These are phyloP conservation scores for Sebastolobus alascanus DNA, from an alignment of 2,797 vertebrate genomes.

Conservation along the genomic window DNA sequence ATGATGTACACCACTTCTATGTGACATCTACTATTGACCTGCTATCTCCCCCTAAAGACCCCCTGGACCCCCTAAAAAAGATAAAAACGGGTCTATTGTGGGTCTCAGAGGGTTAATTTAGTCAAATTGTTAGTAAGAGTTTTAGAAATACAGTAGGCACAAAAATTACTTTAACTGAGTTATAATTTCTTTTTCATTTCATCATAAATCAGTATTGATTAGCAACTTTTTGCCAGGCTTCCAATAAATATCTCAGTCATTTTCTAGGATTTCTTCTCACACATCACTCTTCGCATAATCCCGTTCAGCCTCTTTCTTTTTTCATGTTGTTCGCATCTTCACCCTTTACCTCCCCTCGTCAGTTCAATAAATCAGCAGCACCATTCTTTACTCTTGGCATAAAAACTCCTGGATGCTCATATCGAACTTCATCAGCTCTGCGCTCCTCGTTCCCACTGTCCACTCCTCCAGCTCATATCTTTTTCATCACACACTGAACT, in stretches of 20 bases:
- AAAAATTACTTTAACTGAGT: background rate
- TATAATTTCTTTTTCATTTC: background rate
- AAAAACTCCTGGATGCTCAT: slow-evolving; percentile 30
- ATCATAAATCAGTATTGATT: background rate
- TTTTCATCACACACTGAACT: slow-evolving; percentile 37
- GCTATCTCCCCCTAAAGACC: too few species aligned
- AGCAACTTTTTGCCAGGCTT: background rate
- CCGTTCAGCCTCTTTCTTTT: background rate
- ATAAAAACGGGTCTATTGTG: too few species aligned
- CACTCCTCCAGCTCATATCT: slow-evolving; percentile 35
- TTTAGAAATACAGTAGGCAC: background rate
- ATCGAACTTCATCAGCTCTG: slow-evolving; percentile 14
- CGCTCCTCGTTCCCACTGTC: slow-evolving; percentile 19
- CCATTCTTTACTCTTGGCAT: slow-evolving; percentile 8
- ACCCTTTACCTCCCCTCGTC: slow-evolving; percentile 11
- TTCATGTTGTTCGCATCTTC: slow-evolving; percentile 15
- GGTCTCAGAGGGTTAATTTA: background rate
- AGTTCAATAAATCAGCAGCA: slow-evolving; percentile 24
- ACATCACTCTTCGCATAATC: background rate
- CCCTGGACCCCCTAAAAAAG: too few species aligned
- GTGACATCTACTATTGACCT: too few species aligned
- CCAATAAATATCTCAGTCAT: slow-evolving; percentile 10
- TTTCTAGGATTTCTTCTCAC: background rate
- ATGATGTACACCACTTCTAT: too few species aligned
- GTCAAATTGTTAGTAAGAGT: background rate